Evolutionary conservation across 2,888 invertebrate species (phyloP), one percentile per base, ranked within the genome.

Genomic region (Thera obeliscata): DNA sequence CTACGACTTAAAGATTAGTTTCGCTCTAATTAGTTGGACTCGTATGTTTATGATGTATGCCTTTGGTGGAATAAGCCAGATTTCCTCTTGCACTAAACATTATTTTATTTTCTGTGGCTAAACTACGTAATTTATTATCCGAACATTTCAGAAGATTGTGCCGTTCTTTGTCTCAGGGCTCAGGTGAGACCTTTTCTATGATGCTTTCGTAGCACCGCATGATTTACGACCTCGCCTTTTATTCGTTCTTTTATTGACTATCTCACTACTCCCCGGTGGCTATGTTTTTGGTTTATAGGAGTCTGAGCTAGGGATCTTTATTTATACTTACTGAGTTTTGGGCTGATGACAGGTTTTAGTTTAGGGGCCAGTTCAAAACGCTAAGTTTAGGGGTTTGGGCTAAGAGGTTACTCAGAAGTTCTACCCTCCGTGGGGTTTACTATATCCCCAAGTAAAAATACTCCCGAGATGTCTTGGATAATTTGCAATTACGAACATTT

Each of bases 191-290:
- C 73, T 78, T 80, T 78, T 80, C 80, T 76, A 77, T 76, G 78
- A 79, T 78, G 69, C 69, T 74, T 76, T 76, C 75, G 76, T 74
- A 71, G 58, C 69, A 75, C 80, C 78, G 75, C 78, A 75, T 87
- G 86, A 88, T 86, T 87, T 88, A 88, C 85, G 71, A 79, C 76
- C 74, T 76, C 76, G 2, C 43, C 43, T 78, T 79, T 76, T 75
- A 78, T 74, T 75, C 69, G 71, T 66, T 71, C 80, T 85, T 82
- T 82, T 81, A 80, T 78, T 74, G 74, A 69, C 74, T 66, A 75
- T 81, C 80, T 77, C 67, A n/a, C 35, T 46, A 11, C 35, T 62
- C 62, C 71, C 67, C 67, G 55, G 61, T 73, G 78, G 74, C 76
- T 80, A 78, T 81, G 78, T 79, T 82, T 82, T 81, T 81, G 78